These are phyloP conservation scores for Melanchra persicariae DNA, from an alignment of 2,888 invertebrate genomes.

Conservation along the genomic window DNA sequence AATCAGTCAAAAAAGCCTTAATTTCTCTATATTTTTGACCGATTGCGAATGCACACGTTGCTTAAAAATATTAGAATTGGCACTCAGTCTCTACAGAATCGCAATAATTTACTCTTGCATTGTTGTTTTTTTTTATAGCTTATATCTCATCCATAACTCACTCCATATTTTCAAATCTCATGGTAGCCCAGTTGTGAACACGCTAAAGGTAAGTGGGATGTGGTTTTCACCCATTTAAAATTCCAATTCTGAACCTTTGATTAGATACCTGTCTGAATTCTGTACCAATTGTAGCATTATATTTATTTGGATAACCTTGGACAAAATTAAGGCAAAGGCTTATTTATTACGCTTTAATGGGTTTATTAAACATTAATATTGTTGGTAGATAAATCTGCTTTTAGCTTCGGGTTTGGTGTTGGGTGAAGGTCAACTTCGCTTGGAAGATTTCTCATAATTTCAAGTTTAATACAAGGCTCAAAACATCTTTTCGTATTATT, in stretches of 20 bases:
- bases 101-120: no score
- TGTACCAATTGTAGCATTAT: conserved; percentile 43
- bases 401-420: not conserved
- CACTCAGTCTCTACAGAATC: no score
- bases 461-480: not conserved
- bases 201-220: conserved; percentile 72
- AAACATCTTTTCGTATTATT: no score
- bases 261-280: conserved; percentile 56
- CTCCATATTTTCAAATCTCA: conserved; percentile 8
- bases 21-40: no score
- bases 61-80: no score
- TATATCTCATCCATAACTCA: conserved; percentile 38
- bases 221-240: conserved; percentile 78
- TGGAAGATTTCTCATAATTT: not conserved
- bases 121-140: not conserved
- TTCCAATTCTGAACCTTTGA: conserved; percentile 77
- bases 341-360: conserved; percentile 1
- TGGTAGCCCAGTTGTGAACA: conserved; percentile 64
- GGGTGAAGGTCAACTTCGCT: not conserved
- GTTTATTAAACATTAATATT: not conserved
- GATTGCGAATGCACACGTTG: no score
- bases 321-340: not conserved
- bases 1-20: no score
- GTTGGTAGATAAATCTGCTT: not conserved
- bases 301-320: conserved; percentile 47